Percentiles rank a stretch among this genome's conserved stretches.
phyloP scores from a whole-genome alignment of 37 sponge, comb jelly and placozoan species.

The Cliona cf. orientalis region DNA sequence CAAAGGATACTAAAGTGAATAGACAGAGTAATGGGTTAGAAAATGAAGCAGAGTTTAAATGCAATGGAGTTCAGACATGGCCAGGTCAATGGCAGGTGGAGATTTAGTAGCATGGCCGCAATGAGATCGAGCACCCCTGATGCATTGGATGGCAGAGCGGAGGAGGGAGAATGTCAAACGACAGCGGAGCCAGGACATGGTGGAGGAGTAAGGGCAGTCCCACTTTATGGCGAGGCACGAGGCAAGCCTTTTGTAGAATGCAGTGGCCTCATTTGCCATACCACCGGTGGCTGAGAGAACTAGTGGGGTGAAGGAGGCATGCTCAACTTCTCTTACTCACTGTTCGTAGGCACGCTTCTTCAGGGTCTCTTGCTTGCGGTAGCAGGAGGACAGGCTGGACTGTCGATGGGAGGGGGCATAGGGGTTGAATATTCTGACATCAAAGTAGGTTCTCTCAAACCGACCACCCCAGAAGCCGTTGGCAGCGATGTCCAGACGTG shows the following conservation, averaged over 20 bases:
- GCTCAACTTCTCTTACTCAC: constrained; percentile 23
- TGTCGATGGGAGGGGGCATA: constrained; percentile 31
- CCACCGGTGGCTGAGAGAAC: constrained; percentile 39
- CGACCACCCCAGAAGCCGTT: constrained; percentile 29
- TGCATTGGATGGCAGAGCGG: constrained; percentile 33
- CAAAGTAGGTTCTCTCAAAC: constrained; percentile 33
- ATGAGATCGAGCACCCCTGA: constrained; percentile 34
- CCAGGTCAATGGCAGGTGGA: too few species aligned
- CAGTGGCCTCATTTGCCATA: constrained; percentile 17
- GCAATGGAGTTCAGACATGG: too few species aligned
- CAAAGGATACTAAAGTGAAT: too few species aligned
- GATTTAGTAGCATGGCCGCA: too few species aligned
- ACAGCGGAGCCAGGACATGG: constrained; percentile 39
- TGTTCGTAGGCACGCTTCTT: constrained; percentile 25
- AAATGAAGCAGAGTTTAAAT: too few species aligned
- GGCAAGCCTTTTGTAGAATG: constrained; percentile 37
- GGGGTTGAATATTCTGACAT: constrained; percentile 48
- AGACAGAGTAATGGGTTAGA: too few species aligned
- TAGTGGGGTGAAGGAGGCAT: constrained; percentile 42
- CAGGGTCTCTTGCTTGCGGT: constrained; percentile 22
- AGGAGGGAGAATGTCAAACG: constrained; percentile 11
- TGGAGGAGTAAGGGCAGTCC: constrained; percentile 7
- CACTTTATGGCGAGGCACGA: constrained; percentile 11
- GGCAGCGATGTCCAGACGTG: constrained; percentile 36
- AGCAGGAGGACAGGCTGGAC: background rate